Evolutionary conservation across 2,888 invertebrate species (phyloP), one percentile per base, ranked within the genome.

Genomic region (Lomographa bimaculata): DNA sequence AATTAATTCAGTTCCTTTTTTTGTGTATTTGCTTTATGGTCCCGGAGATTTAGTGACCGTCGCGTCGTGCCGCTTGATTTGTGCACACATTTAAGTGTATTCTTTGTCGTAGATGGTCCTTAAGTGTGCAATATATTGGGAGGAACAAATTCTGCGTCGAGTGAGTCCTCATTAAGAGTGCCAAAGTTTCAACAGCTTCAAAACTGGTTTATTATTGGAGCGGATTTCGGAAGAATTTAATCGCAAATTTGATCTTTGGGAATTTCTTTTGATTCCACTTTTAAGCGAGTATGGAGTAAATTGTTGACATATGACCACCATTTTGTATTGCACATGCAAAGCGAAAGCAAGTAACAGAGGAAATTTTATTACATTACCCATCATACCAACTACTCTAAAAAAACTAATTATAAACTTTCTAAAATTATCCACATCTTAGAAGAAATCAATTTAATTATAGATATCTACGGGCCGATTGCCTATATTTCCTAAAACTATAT

Each of bases 41-140:
- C 63, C 47, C 38, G 46, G 61, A 80, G 83, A 86, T 86, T 84
- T 83, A 85, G 66, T 66, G 74, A 60, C 59, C 71, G 76, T 72
- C 70, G 62, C 56, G 76, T 72, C 70, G 62, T 56, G 46, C 53
- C 50, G 45, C 67, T 73, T 84, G 85, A 85, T 85, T 82, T 86
- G 85, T 83, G 74, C 64, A 60, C 67, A 63, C 68, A 72, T 76
- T 74, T 72, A 64, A 66, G 60, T 63, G 66, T 70, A 74, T 71
- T 81, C 81, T 80, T 82, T 79, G 82, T 79, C 70, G 71, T 65
- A 59, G 53, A 60, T 60, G 62, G 64, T 61, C 60, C 66, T 75
- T 77, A 73, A 80, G 70, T 72, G 71, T 73, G 80, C 77, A 75
- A 79, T 85, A 80, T 82, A 83, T 85, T 73, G 71, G 62, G 53